phyloP scores from a whole-genome alignment of 2,888 invertebrate genomes.

The Heliothis peltigera region DNA sequence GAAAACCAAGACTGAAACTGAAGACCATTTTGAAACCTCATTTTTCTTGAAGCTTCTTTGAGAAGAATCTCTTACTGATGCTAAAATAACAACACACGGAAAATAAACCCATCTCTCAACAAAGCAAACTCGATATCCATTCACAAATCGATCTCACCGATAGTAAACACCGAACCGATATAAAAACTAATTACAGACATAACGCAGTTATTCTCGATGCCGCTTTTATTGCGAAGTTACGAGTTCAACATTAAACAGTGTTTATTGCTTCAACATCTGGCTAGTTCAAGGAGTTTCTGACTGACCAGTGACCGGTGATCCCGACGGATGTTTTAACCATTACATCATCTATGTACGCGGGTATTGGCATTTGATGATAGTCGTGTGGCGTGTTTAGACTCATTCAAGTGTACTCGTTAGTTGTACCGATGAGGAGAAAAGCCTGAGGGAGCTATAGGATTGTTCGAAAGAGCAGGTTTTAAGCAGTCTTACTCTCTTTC shows the following conservation, averaged over 20 bases:
- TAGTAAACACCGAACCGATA: constrained; percentile 36
- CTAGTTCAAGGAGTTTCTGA: constrained; percentile 56
- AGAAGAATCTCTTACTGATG: not conserved
- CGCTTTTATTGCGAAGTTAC: constrained; percentile 52
- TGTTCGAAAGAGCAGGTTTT: not conserved
- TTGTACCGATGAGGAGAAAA: too few relatives aligned
- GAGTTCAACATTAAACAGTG: constrained; percentile 42
- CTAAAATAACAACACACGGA: constrained; percentile 5
- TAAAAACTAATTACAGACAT: constrained; percentile 40
- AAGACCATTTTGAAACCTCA: not conserved
- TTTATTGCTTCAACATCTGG: constrained; percentile 56
- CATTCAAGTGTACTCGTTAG: too few relatives aligned
- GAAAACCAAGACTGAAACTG: too few relatives aligned
- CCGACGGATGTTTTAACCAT: constrained; percentile 23
- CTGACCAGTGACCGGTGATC: constrained; percentile 33
- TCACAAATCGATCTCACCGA: constrained; percentile 33
- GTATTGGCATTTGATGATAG: constrained; percentile 11
- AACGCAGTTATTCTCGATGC: constrained; percentile 41
- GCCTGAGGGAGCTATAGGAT: not conserved
- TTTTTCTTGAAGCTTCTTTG: not conserved
- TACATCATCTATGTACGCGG: constrained; percentile 30
- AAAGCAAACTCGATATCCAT: constrained; percentile 13
- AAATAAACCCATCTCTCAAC: constrained; percentile 33
- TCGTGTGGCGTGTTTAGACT: too few relatives aligned
- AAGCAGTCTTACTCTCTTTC: too few relatives aligned